Percentiles rank a stretch among this genome's conserved stretches.
Conservation (phyloP, 1,140 invertebrate genomes). For the Nephotettix cincticeps region DNA sequence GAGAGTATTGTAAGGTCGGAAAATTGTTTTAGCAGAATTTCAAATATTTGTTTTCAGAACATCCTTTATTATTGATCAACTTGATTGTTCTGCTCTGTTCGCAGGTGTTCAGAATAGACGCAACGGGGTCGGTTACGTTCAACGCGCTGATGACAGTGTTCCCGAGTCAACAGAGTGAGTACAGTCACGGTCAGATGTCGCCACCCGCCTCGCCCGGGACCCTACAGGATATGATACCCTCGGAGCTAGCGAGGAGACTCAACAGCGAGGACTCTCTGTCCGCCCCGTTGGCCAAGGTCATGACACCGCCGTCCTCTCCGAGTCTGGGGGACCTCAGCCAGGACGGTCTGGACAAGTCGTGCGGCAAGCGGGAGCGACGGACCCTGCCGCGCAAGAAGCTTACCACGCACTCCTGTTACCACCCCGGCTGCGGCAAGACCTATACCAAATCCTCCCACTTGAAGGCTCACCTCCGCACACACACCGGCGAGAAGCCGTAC, state of each 20-base stretch:
- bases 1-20: too few species aligned
- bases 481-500: constrained; percentile 74
- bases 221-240: not conserved
- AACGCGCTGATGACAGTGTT: constrained; percentile 37
- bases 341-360: constrained; percentile 37
- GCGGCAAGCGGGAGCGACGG: constrained; percentile 47
- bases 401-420: constrained; percentile 61
- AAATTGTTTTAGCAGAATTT: too few species aligned
- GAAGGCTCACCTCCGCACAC: constrained; percentile 70
- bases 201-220: constrained; percentile 35
- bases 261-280: not conserved
- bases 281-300: constrained; percentile 41
- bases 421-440: constrained; percentile 67
- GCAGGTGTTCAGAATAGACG: constrained; percentile 15
- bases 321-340: constrained; percentile 40
- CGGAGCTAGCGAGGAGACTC: constrained; percentile 17
- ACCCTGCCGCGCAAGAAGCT: constrained; percentile 55
- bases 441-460: constrained; percentile 74
- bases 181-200: constrained; percentile 31
- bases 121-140: constrained; percentile 23
- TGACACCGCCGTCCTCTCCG: constrained; percentile 54
- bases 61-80: too few species aligned
- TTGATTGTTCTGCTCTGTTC: not conserved
- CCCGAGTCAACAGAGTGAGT: constrained; percentile 23
- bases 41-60: too few species aligned